Evolutionary conservation across 2,888 invertebrate genomes (phyloP).

Genomic region (Siphlonurus alternatus): DNA sequence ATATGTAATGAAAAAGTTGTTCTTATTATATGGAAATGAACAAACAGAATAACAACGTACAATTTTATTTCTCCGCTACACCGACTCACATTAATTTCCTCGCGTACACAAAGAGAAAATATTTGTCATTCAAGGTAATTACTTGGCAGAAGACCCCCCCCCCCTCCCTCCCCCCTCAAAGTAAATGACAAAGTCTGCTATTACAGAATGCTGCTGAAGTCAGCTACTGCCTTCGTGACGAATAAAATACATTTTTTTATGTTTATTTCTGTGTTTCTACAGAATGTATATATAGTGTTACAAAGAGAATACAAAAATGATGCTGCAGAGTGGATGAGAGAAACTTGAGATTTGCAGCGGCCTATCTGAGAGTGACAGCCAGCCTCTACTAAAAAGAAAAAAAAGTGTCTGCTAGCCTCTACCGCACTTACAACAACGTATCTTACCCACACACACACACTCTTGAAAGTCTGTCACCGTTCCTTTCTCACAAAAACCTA

Average conservation of each 20-base stretch:
- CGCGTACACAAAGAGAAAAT: neutral
- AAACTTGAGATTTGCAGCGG: neutral
- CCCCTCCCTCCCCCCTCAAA: too few relatives aligned
- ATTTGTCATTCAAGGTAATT: slow-evolving; percentile 1
- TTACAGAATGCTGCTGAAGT: neutral
- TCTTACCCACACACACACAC: too few relatives aligned
- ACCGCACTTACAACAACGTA: too few relatives aligned
- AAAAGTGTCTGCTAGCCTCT: neutral
- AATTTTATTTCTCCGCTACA: neutral
- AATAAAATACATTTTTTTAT: neutral
- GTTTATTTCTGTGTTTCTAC: neutral
- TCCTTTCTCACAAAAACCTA: too few relatives aligned
- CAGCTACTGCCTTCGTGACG: too few relatives aligned
- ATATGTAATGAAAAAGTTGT: too few relatives aligned
- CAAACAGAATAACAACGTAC: neutral
- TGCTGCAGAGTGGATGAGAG: neutral
- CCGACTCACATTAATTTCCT: neutral
- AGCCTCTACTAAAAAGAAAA: neutral
- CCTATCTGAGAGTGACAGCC: neutral
- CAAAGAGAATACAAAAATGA: neutral
- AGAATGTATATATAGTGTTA: neutral
- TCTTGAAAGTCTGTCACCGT: too few relatives aligned
- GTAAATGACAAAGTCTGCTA: neutral
- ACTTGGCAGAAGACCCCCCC: neutral
- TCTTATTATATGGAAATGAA: neutral